phyloP scores from a whole-genome alignment of 2,797 vertebrate genomes.

The Pantherophis alleghaniensis region DNA sequence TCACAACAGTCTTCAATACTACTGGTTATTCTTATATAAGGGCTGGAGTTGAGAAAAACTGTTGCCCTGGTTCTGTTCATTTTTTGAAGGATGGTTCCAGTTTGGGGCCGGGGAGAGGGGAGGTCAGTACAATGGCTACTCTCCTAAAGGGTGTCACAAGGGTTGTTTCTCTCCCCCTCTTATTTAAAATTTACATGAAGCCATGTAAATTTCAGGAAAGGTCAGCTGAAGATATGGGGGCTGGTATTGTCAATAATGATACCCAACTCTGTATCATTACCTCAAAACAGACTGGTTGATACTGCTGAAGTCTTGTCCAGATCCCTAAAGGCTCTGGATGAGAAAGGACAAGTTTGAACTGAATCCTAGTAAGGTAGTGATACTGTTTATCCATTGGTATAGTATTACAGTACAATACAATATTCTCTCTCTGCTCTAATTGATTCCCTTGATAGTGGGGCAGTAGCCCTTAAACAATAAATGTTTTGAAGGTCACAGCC shows the following conservation, averaged over 20 bases:
- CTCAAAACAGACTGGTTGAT: background rate
- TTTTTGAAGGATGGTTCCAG: background rate
- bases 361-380: background rate
- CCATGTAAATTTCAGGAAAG: background rate
- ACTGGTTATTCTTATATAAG: background rate
- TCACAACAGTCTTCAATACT: background rate
- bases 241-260: background rate
- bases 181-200: background rate
- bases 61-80: background rate
- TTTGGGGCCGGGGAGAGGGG: background rate
- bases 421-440: background rate
- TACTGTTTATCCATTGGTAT: background rate
- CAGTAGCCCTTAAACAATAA: background rate
- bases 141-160: background rate
- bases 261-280: background rate
- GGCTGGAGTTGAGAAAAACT: background rate
- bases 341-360: background rate
- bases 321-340: background rate
- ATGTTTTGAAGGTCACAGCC: background rate
- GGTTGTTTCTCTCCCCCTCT: background rate
- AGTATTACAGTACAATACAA: background rate
- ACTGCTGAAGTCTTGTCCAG: background rate
- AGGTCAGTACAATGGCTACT: background rate
- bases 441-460: background rate
- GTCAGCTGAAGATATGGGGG: background rate